A percentile compares a stretch with the other conserved stretches of the same genome.
These are phyloP conservation scores for Lampropteryx suffumata DNA, from an alignment of 2,888 invertebrate genomes.

Conservation along the genomic window DNA sequence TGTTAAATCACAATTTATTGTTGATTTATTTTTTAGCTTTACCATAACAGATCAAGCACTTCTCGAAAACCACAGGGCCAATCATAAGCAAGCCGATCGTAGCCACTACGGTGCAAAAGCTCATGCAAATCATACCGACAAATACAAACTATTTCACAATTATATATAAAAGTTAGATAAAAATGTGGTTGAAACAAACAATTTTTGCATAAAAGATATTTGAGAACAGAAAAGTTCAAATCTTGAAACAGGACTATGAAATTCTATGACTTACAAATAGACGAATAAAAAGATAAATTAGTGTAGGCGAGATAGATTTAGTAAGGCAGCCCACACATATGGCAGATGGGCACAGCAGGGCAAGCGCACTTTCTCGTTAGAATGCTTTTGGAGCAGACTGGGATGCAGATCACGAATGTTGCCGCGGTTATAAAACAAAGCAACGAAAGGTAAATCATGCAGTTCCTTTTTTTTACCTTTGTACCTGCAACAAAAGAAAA, in stretches of 20 bases:
- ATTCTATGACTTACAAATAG: no score
- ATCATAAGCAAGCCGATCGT: conserved; percentile 41
- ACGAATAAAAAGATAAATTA: no score
- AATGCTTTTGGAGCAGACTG: conserved; percentile 43
- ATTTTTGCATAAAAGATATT: no score
- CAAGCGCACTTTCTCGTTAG: conserved; percentile 44
- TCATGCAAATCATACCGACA: conserved; percentile 50
- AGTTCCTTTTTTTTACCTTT: conserved; percentile 16
- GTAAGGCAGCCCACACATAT: conserved; percentile 43
- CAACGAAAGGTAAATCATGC: conserved; percentile 60
- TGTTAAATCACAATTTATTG: background rate
- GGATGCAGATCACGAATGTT: conserved; percentile 45
- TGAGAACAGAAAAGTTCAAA: no score
- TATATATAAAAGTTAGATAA: background rate
- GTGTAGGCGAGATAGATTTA: background rate
- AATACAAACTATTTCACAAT: background rate
- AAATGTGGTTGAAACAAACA: no score
- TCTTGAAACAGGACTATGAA: no score
- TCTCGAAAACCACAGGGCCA: conserved; percentile 51
- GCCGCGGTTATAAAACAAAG: conserved; percentile 46
- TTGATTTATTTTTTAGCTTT: conserved; percentile 29
- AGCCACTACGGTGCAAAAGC: conserved; percentile 33
- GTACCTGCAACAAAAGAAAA: conserved; percentile 36
- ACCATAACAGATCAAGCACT: conserved; percentile 37
- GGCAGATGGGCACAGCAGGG: conserved; percentile 42